Evolutionary conservation across 2,888 invertebrate species (phyloP).

Genomic region (Caenorhabditis sp.): DNA sequence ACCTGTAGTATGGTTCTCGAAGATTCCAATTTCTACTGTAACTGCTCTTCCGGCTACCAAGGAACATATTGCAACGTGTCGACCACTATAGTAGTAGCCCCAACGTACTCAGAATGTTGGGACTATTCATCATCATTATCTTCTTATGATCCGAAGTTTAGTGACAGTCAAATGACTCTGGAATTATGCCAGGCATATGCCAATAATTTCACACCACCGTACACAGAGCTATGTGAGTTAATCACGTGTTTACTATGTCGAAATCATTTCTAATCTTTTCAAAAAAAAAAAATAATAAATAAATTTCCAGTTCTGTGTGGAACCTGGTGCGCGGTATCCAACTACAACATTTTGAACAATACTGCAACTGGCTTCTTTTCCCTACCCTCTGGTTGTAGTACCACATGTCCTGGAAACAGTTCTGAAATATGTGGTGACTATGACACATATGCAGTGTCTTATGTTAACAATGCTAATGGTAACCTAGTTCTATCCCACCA

Average conservation of each 20-base stretch:
- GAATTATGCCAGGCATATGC: constrained; percentile 18
- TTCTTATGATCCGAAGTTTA: constrained; percentile 12
- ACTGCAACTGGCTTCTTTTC: not conserved
- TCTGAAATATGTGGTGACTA: constrained; percentile 16
- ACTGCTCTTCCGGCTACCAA: not conserved
- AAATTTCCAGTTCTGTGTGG: constrained; percentile 20
- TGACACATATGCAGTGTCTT: not conserved
- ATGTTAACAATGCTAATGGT: not conserved
- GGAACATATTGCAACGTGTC: not conserved
- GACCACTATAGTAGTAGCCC: not conserved
- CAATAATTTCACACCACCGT: not conserved
- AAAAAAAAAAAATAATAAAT: no score
- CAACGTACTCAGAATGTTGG: constrained; percentile 11
- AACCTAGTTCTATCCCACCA: not conserved
- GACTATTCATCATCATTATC: constrained; percentile 9
- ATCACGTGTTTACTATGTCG: no score
- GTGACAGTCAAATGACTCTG: constrained; percentile 16
- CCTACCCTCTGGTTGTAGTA: constrained; percentile 7
- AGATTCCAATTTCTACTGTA: constrained; percentile 4
- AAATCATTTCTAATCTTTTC: no score
- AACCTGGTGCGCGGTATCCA: constrained; percentile 20
- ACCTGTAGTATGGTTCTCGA: constrained; percentile 17
- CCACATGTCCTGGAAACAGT: constrained; percentile 18
- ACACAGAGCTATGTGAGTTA: not conserved
- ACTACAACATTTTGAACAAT: constrained; percentile 7